A percentile compares a stretch with the other conserved stretches of the same genome.
Conservation (phyloP, 2,113 vertebrate species). For the Vireo altiloquus region DNA sequence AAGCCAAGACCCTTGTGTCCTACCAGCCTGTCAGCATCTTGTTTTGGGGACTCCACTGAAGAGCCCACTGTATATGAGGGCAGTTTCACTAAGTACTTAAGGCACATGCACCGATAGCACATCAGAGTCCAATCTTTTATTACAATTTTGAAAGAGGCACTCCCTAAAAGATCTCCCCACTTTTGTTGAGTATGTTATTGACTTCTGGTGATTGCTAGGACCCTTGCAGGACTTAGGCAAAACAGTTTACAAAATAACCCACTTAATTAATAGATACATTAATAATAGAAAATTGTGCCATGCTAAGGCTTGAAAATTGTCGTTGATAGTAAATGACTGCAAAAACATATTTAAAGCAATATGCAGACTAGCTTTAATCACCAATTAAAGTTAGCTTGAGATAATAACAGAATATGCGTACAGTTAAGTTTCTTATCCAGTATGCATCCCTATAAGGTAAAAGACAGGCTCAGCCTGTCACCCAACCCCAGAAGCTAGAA, state of each 20-base stretch:
- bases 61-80: no score
- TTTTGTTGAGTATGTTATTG: not conserved
- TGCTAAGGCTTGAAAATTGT: not conserved
- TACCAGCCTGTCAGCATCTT: not conserved
- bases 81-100: not conserved
- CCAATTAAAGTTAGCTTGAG: not conserved
- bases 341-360: not conserved
- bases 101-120: fast-evolving
- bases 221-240: not conserved
- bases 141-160: not conserved
- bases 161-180: not conserved
- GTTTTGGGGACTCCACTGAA: not conserved
- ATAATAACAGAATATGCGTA: not conserved
- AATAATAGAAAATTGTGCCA: not conserved
- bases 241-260: not conserved
- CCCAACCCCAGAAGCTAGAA: not conserved
- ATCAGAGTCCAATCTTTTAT: not conserved
- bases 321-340: not conserved
- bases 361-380: not conserved
- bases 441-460: not conserved
- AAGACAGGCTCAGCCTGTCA: not conserved
- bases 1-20: not conserved
- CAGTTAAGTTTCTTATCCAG: not conserved
- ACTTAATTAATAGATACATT: not conserved
- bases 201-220: not conserved